These are phyloP conservation scores for Marmota monax DNA, from an alignment of 2,113 vertebrate genomes.

Conservation along the genomic window DNA sequence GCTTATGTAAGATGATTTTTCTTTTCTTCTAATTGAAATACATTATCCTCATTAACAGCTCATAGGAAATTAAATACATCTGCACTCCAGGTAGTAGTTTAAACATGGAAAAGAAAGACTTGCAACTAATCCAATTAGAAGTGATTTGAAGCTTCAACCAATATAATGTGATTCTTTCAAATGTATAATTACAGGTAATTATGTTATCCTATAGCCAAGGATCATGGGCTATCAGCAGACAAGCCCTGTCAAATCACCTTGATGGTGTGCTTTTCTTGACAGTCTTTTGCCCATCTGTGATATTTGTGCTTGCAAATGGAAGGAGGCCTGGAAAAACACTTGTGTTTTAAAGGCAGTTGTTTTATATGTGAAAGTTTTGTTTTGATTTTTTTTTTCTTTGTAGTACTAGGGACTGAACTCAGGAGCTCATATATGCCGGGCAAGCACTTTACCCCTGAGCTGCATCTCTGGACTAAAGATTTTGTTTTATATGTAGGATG, in stretches of 20 bases:
- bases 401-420: too few relatives aligned
- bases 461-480: too few relatives aligned
- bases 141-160: background rate
- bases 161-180: background rate
- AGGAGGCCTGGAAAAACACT: background rate
- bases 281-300: background rate
- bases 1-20: constrained; percentile 35
- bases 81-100: background rate
- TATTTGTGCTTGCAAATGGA: background rate
- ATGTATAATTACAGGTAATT: background rate
- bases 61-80: constrained; percentile 35
- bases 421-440: too few relatives aligned
- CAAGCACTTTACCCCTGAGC: too few relatives aligned
- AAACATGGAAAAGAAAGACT: constrained; percentile 11
- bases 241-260: background rate
- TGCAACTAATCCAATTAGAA: constrained; percentile 41
- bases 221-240: background rate
- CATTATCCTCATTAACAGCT: background rate
- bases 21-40: constrained; percentile 8
- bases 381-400: too few relatives aligned
- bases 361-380: background rate
- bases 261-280: background rate
- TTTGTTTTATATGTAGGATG: background rate
- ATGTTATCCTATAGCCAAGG: too few relatives aligned
- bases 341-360: background rate